Conservation (phyloP, 2,888 invertebrate genomes). For the Adelphocoris suturalis region DNA sequence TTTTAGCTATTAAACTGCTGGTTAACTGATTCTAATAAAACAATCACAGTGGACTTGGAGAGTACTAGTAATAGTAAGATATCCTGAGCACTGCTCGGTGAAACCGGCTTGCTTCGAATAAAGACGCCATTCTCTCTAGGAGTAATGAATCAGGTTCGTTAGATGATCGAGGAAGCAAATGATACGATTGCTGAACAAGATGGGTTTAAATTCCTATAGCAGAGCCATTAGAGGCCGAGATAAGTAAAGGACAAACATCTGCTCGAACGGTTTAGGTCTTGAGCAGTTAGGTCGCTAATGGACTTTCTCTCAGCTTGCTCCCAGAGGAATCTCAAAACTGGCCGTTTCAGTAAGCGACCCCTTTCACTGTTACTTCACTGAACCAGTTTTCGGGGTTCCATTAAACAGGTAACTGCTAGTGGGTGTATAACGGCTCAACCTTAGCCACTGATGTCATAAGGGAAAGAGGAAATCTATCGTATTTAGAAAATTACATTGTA, state of each 20-base stretch:
- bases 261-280: background rate
- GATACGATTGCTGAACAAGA: background rate
- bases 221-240: background rate
- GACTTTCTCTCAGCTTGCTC: slow-evolving; percentile 56
- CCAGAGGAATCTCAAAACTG: background rate
- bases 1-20: too few species aligned
- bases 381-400: background rate
- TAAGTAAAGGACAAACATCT: slow-evolving; percentile 18
- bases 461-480: background rate
- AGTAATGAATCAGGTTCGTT: too few species aligned
- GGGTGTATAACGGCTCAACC: too few species aligned
- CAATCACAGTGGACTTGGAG: too few species aligned
- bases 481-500: background rate
- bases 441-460: background rate
- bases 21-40: too few species aligned
- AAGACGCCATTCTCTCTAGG: too few species aligned
- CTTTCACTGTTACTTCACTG: slow-evolving; percentile 22
- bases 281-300: slow-evolving; percentile 27
- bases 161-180: slow-evolving; percentile 2
- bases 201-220: background rate
- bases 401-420: background rate
- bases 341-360: background rate
- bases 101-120: too few species aligned
- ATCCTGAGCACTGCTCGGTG: too few species aligned
- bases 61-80: too few species aligned